These are phyloP conservation scores for Aurelia sp. DNA, from an alignment of 30 jellyfish, hydroid and myxozoan species.

Conservation along the genomic window DNA sequence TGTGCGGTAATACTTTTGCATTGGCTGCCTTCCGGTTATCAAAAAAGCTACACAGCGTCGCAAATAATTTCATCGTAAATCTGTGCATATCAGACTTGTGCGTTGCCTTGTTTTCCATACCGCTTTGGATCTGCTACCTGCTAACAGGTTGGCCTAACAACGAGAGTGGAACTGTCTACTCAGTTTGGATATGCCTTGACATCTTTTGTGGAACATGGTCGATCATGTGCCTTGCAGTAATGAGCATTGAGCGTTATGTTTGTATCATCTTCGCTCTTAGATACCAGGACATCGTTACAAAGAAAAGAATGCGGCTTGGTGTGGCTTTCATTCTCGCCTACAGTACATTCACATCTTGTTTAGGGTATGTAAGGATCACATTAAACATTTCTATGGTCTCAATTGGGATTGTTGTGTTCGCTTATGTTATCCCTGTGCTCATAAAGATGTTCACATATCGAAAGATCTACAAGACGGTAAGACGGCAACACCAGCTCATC, in stretches of 20 bases:
- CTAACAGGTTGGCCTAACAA: constrained; percentile 76
- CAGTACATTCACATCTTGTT: constrained; percentile 32
- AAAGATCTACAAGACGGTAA: constrained; percentile 63
- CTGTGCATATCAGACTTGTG: constrained; percentile 87
- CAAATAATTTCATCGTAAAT: constrained; percentile 82
- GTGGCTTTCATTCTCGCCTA: constrained; percentile 18
- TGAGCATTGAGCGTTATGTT: not conserved
- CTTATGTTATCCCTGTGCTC: constrained; percentile 16
- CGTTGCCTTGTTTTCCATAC: constrained; percentile 80
- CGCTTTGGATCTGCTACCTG: constrained; percentile 81
- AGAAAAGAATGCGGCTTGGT: constrained; percentile 10
- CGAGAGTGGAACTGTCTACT: constrained; percentile 51
- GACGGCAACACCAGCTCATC: constrained; percentile 33
- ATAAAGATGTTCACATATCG: constrained; percentile 42
- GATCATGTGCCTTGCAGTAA: constrained; percentile 82
- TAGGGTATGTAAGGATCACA: constrained; percentile 8
- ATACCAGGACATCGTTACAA: constrained; percentile 59
- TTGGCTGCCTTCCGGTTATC: constrained; percentile 79
- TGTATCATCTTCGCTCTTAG: constrained; percentile 65
- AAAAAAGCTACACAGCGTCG: constrained; percentile 65
- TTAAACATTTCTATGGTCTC: not conserved
- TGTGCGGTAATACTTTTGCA: constrained; percentile 82
- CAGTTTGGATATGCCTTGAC: constrained; percentile 71
- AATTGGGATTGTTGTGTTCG: not conserved
- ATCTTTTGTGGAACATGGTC: constrained; percentile 91